phyloP scores from a whole-genome alignment of 2,113 vertebrate species.

The Ramphastos sulfuratus region DNA sequence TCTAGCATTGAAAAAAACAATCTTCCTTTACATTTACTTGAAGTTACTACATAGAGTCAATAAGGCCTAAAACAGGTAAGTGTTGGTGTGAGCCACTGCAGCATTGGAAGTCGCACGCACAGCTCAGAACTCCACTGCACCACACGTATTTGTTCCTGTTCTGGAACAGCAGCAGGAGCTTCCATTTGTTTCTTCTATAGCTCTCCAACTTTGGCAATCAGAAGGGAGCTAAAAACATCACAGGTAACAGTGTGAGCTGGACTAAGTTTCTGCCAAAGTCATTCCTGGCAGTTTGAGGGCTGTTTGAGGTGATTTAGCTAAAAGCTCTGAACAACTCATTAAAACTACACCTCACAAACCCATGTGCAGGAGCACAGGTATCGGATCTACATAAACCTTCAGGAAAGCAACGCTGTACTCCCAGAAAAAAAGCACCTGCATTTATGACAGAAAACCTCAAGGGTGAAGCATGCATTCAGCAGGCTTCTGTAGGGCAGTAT shows the following conservation, averaged over 20 bases:
- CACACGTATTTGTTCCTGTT: fast-evolving
- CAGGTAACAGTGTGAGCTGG: not conserved
- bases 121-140: not conserved
- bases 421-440: not conserved
- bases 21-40: not conserved
- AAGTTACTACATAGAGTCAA: not conserved
- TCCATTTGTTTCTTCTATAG: not conserved
- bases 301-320: not conserved
- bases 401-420: not conserved
- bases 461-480: not conserved
- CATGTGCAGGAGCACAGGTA: fast-evolving
- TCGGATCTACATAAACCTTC: not conserved
- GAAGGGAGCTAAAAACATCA: not conserved
- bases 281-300: not conserved
- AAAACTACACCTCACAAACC: not conserved
- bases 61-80: not conserved
- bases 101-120: not conserved
- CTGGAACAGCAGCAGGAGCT: not conserved
- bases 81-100: not conserved
- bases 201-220: not conserved
- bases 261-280: not conserved
- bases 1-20: not conserved
- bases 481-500: not conserved
- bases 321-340: not conserved
- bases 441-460: not conserved